Base-by-base conservation (phyloP, 2,113 vertebrate species). In the Tenrec ecaudatus region DNA sequence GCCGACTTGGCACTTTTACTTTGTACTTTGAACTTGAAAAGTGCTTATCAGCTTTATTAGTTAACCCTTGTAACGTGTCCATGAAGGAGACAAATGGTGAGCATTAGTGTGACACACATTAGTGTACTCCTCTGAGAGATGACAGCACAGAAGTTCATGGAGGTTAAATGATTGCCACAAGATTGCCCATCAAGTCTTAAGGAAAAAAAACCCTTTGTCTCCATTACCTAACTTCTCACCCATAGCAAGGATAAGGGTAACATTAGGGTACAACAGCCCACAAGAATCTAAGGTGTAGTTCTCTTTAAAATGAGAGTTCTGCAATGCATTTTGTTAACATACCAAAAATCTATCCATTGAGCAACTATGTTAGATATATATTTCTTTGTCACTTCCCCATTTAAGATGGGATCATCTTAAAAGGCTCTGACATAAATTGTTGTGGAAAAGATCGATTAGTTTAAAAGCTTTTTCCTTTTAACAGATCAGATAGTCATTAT, bases 391-490 rank as follows among this genome's bases (percentile, higher is more conserved):
- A 97, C 91, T 95, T 94, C 53, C 79, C 94, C 94, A 96, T 95
- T 96, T 96, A 97, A 96, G 91, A 97, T 88, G 76, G 97, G 90
- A 91, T 97, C 94, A 93, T 97, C 82, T 94, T 97, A 95, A 97
- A 96, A 97, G 88, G 88, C 97, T 95, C 66, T 95, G 95, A 94
- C 95, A 97, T 96, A 96, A 97, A 96, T 96, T 97, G 95, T 97
- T 95, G 96, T 96, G 76, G 95, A 95, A 93, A 95, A 97, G 97
- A 97, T 97, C 91, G 92, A 97, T 97, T 95, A 96, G 91, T 95
- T 97, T 96, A 97, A 97, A 97, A 97, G 96, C 97, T 96, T 97
- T 96, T 95, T 94, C 91, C 96, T 97, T 97, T 97, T 97, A 97
- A 96, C 94, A 96, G 95, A 96, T 96, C 93, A 95, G 85, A 96